Evolutionary conservation across 2,888 invertebrate species (phyloP).

Genomic region (Scaptomyza polygonia): DNA sequence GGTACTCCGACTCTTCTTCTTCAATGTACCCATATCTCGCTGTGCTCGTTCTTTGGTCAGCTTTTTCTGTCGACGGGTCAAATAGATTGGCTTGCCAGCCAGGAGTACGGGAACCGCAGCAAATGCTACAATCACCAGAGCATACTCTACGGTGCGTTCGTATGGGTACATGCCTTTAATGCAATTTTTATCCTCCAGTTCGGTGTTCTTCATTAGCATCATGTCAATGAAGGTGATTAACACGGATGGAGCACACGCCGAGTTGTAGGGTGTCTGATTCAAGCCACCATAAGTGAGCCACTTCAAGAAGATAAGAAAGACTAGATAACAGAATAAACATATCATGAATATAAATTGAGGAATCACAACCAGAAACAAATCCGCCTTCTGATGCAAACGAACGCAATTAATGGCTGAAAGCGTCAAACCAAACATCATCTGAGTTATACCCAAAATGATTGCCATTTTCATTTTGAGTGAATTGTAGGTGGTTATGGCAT

Average conservation of each 20-base stretch:
- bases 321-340: slow-evolving; percentile 94
- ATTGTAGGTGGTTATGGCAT: slow-evolving; percentile 96
- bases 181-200: slow-evolving; percentile 84
- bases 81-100: slow-evolving; percentile 93
- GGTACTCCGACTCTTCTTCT: slow-evolving; percentile 39
- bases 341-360: slow-evolving; percentile 94
- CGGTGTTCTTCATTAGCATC: slow-evolving; percentile 87
- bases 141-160: slow-evolving; percentile 89
- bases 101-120: slow-evolving; percentile 96
- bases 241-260: slow-evolving; percentile 89
- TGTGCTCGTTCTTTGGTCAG: slow-evolving; percentile 12
- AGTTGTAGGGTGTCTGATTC: slow-evolving; percentile 71
- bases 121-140: slow-evolving; percentile 91
- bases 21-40: slow-evolving; percentile 23
- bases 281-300: slow-evolving; percentile 90
- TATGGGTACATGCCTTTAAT: slow-evolving; percentile 87
- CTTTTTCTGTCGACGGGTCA: slow-evolving; percentile 85
- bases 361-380: slow-evolving; percentile 92
- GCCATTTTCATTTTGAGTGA: slow-evolving; percentile 98
- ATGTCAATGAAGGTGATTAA: slow-evolving; percentile 91
- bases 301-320: slow-evolving; percentile 94
- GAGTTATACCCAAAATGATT: slow-evolving; percentile 95
- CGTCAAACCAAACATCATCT: slow-evolving; percentile 96
- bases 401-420: slow-evolving; percentile 91
- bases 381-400: slow-evolving; percentile 87